phyloP scores from a whole-genome alignment of 2,888 invertebrate genomes.

The Dynastes maya region DNA sequence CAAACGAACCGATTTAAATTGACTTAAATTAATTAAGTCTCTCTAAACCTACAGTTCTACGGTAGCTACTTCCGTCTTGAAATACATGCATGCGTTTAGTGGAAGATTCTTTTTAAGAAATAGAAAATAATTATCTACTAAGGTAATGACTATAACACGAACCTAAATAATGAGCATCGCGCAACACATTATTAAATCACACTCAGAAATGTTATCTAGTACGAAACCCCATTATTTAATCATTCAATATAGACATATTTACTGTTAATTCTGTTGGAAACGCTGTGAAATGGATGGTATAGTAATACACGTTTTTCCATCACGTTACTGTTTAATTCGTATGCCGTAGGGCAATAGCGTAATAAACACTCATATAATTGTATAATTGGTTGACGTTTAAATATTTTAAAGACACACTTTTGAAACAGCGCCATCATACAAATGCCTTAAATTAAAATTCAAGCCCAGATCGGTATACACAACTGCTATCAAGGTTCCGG shows the following conservation, averaged over 20 bases:
- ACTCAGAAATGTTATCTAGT: not conserved
- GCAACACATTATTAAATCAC: not conserved
- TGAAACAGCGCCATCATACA: not conserved
- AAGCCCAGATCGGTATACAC: conserved; percentile 10
- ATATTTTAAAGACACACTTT: conserved; percentile 27
- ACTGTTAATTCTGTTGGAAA: not conserved
- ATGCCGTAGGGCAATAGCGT: conserved; percentile 6
- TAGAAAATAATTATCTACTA: too few species aligned
- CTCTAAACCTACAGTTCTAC: too few species aligned
- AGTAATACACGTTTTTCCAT: conserved; percentile 23
- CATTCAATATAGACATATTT: not conserved
- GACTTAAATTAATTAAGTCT: too few species aligned
- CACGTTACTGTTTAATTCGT: conserved; percentile 33
- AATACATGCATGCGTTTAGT: too few species aligned
- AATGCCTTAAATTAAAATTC: conserved; percentile 36
- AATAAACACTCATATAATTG: conserved; percentile 32
- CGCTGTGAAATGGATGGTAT: conserved; percentile 10
- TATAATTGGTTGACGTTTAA: conserved; percentile 28
- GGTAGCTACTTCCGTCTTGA: too few species aligned
- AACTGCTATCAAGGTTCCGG: conserved; percentile 31
- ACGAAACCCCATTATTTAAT: not conserved
- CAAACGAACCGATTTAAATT: too few species aligned
- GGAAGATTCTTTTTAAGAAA: too few species aligned
- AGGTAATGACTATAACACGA: too few species aligned
- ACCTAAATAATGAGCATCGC: too few species aligned